A percentile compares a stretch with the other conserved stretches of the same genome.
Evolutionary conservation across 1,140 invertebrate genomes (phyloP).

Genomic region (Listronotus bonariensis): DNA sequence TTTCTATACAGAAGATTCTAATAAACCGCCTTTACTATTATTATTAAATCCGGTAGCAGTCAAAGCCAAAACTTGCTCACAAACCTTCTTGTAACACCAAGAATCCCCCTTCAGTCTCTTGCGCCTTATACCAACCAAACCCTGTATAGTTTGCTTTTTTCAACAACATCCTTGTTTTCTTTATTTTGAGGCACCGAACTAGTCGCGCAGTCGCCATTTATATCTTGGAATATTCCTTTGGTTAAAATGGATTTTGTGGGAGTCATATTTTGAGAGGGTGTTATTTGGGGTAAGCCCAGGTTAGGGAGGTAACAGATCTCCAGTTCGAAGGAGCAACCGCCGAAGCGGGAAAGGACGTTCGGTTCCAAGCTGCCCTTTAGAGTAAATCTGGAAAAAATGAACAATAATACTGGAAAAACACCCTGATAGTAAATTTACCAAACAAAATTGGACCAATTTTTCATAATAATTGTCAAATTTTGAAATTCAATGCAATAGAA

Average conservation of each 20-base stretch:
- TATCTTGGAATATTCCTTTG: conserved; percentile 29
- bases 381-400: conserved; percentile 62
- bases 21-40: not conserved
- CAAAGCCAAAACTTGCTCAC: conserved; percentile 77
- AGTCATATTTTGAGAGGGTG: conserved; percentile 23
- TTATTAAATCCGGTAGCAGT: conserved; percentile 57
- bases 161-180: not conserved
- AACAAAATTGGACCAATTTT: too few species aligned
- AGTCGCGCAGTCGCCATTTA: not conserved
- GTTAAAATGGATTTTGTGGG: conserved; percentile 44
- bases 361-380: conserved; percentile 66
- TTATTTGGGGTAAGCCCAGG: conserved; percentile 47
- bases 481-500: too few species aligned
- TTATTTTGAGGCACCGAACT: conserved; percentile 1
- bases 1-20: conserved; percentile 28
- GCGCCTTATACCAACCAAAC: conserved; percentile 71
- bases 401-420: too few species aligned
- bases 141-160: conserved; percentile 15
- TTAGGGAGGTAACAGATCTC: conserved; percentile 73
- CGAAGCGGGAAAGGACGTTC: conserved; percentile 49
- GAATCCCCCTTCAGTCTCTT: conserved; percentile 82
- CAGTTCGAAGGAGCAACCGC: conserved; percentile 73
- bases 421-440: too few species aligned
- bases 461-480: too few species aligned
- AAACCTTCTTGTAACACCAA: conserved; percentile 86